These are phyloP conservation scores for Nettapus auritus DNA, from an alignment of 2,113 vertebrate species.

Conservation along the genomic window DNA sequence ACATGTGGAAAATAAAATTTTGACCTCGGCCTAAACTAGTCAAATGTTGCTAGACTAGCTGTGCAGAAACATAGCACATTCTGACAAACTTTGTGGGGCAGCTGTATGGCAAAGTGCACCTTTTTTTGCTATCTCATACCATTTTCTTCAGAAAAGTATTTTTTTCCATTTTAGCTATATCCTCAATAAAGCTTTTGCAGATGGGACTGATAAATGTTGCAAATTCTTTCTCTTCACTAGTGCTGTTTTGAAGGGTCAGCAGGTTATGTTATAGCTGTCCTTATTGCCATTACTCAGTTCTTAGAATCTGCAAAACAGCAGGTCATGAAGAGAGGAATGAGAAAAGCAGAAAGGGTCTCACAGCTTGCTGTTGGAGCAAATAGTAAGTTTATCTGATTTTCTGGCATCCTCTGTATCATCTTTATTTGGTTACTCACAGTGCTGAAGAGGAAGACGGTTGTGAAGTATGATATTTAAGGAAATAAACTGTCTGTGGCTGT, in stretches of 20 bases:
- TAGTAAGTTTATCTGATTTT: neutral
- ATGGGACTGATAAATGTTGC: neutral
- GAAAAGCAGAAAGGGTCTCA: neutral
- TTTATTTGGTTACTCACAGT: neutral
- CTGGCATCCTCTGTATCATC: neutral
- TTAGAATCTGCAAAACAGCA: neutral
- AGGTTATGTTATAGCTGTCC: neutral
- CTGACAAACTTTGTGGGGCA: neutral
- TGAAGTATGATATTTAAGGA: slow-evolving; percentile 39
- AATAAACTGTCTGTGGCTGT: slow-evolving; percentile 55
- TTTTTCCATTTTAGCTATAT: neutral
- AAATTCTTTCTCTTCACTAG: neutral
- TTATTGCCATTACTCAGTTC: neutral
- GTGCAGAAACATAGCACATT: fast-evolving
- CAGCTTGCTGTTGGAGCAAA: neutral
- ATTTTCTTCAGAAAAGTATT: neutral
- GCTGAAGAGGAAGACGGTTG: neutral
- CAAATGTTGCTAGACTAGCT: neutral
- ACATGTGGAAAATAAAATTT: neutral
- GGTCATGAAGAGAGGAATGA: neutral
- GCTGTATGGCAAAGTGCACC: neutral
- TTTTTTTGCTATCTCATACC: neutral
- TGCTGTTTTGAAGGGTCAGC: neutral
- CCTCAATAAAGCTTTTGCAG: neutral
- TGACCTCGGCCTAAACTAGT: neutral